Conservation (phyloP, 2,797 vertebrate genomes). For the Ara ararauna region DNA sequence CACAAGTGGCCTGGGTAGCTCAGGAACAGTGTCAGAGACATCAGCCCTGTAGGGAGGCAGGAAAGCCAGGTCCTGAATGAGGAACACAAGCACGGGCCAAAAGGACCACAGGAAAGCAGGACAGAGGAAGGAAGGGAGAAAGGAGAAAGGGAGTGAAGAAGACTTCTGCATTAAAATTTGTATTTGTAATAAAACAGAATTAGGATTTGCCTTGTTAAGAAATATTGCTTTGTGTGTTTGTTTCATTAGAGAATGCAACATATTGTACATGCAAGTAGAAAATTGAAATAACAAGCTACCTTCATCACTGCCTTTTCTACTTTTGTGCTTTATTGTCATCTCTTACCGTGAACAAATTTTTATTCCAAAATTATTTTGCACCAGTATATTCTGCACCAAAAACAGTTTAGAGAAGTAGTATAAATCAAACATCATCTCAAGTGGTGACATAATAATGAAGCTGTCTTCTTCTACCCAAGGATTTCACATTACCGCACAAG, state of each 20-base stretch:
- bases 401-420: background rate
- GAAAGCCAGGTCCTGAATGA: accelerated
- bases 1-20: accelerated
- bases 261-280: background rate
- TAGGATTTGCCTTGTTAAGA: background rate
- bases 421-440: background rate
- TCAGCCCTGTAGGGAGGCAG: background rate
- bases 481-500: background rate
- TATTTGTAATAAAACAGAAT: background rate
- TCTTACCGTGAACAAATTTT: background rate
- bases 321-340: background rate
- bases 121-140: background rate
- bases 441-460: background rate
- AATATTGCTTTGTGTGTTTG: background rate
- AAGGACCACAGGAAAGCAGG: accelerated
- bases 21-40: accelerated
- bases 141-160: background rate
- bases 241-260: background rate
- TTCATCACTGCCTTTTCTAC: background rate
- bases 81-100: accelerated
- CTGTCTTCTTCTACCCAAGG: background rate
- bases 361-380: background rate
- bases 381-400: background rate
- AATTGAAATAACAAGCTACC: background rate
- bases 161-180: background rate